Percentiles rank a stretch among this genome's conserved stretches.
phyloP scores from a whole-genome alignment of 2,888 invertebrate species.

The Elysia crispata region DNA sequence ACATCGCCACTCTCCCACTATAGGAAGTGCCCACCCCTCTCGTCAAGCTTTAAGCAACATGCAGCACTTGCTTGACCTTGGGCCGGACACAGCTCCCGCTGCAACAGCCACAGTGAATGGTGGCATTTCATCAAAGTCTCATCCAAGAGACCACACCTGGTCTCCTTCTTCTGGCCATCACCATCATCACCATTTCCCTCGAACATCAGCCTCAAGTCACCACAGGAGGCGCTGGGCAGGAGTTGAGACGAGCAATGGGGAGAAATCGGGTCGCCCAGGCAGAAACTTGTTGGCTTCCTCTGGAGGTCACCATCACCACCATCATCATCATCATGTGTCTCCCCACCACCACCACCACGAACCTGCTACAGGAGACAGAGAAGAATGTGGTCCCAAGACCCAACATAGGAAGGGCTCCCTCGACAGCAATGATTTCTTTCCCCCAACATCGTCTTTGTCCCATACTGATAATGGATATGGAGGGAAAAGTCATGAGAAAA shows the following conservation, averaged over 20 bases:
- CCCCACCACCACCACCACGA: slow-evolving; percentile 25
- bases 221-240: slow-evolving; percentile 22
- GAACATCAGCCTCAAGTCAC: slow-evolving; percentile 34
- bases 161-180: slow-evolving; percentile 47
- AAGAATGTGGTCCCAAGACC: slow-evolving; percentile 37
- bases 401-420: slow-evolving; percentile 43
- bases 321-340: not conserved
- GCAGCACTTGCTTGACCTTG: slow-evolving; percentile 46
- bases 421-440: slow-evolving; percentile 39
- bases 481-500: slow-evolving; percentile 30
- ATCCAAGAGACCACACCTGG: slow-evolving; percentile 50
- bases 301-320: not conserved
- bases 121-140: slow-evolving; percentile 42
- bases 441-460: too few relatives aligned
- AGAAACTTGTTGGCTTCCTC: slow-evolving; percentile 33
- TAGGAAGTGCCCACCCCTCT: not conserved
- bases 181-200: slow-evolving; percentile 29
- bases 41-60: slow-evolving; percentile 43
- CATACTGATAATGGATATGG: not conserved
- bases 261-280: slow-evolving; percentile 37
- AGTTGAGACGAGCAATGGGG: slow-evolving; percentile 2
- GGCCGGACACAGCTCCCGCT: slow-evolving; percentile 44
- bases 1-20: slow-evolving; percentile 41
- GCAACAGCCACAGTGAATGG: slow-evolving; percentile 48
- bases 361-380: not conserved